Base-by-base conservation (phyloP, 2,113 vertebrate genomes). In the Leucosticte australis region DNA sequence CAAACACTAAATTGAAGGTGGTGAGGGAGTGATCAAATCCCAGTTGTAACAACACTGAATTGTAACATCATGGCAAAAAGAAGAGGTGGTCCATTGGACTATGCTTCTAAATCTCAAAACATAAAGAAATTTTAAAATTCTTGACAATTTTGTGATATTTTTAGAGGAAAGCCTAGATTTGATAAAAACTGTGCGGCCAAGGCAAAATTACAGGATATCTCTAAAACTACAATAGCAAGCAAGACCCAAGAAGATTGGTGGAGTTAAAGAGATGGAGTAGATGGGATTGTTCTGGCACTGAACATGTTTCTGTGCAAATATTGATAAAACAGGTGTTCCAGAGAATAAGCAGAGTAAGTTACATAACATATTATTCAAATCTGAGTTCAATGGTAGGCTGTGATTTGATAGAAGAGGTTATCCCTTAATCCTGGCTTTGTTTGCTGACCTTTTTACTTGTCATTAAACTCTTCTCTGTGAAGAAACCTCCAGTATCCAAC, bases 241-340 rank as follows among this genome's bases (percentile, higher is more conserved):
- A 31, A 90, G 27, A 71, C 22, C 13, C 6, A 19, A 55, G 30
- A 79, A 53, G 8, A 41, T 2, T 14, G 10, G 5, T 88, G 24
- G 39, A 83, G 31, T 42, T 64, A 13, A 68, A 73, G 50, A 81
- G 49, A 30, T 11, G 8, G 41, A 71, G 44, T 55, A 35, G 35
- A 37, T 64, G 22, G 35, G 6, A 53, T 64, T 62, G 37, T 62
- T 71, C 28, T 83, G 59, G 27, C 24, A n/a, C 13, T 39, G 50
- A 75, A 28, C n/a, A 8, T 50, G 8, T 81, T 83, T 53, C 71
- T 93, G 15, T 88, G 64, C 68, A 86, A 94, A 85, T 88, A 92
- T n/a, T 92, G 52, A 77, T 86, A 59, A 92, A 71, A 42, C 6
- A 57, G n/a, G 56, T 86, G 53, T 69, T 69, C n/a, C 60, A 74